A percentile compares a stretch with the other conserved stretches of the same genome.
Evolutionary conservation across 2,113 vertebrate genomes (phyloP).

Genomic region (Rattus rattus): DNA sequence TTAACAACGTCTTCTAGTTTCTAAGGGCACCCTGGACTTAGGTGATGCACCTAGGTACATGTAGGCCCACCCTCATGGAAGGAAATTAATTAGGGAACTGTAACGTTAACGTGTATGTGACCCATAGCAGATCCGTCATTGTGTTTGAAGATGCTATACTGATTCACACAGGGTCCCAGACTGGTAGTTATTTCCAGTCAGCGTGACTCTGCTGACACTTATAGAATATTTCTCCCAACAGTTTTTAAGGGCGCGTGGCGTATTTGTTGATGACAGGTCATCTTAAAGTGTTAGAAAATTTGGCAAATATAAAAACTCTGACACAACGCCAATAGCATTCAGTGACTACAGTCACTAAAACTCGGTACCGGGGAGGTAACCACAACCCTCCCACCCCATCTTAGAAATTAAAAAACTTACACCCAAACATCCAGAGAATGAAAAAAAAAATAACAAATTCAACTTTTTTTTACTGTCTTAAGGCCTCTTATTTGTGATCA

Average conservation of each 20-base stretch:
- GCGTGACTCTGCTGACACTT: neutral
- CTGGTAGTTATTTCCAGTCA: neutral
- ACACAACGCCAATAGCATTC: neutral
- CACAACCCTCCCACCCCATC: neutral
- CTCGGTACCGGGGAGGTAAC: neutral
- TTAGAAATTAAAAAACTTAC: neutral
- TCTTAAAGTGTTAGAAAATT: slow-evolving; percentile 20
- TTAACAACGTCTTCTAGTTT: neutral
- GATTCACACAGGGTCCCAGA: neutral
- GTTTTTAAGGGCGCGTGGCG: neutral
- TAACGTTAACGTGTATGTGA: neutral
- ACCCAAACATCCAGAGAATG: neutral
- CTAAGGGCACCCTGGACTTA: no score
- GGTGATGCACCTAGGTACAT: neutral
- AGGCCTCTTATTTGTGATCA: neutral
- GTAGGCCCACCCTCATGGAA: neutral
- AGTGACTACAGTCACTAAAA: neutral
- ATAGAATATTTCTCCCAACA: neutral
- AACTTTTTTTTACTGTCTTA: neutral
- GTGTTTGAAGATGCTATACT: neutral
- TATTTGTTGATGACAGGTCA: neutral
- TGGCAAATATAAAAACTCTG: neutral
- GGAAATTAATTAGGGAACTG: neutral
- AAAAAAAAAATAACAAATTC: neutral
- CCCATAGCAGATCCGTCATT: neutral